A percentile compares a stretch with the other conserved stretches of the same genome.
Evolutionary conservation across 2,113 vertebrate genomes (phyloP).

Genomic region (Coreoperca whiteheadi): DNA sequence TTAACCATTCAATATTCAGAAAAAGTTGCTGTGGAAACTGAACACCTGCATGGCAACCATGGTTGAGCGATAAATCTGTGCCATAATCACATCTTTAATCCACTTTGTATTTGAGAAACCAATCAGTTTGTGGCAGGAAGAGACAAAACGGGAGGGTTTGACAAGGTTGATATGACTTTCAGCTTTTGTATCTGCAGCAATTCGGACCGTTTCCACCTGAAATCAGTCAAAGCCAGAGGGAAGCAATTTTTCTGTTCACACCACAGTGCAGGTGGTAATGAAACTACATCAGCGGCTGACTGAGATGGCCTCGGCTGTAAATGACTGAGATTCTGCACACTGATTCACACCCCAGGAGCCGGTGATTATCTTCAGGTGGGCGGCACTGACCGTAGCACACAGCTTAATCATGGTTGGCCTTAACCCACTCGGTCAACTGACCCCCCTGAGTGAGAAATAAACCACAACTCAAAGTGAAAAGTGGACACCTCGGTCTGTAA

Average conservation of each 20-base stretch:
- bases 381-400: conserved; percentile 34
- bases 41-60: background rate
- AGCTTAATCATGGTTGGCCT: conserved; percentile 51
- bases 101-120: background rate
- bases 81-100: background rate
- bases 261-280: conserved; percentile 67
- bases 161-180: conserved; percentile 3
- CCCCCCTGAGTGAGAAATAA: conserved; percentile 26
- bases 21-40: background rate
- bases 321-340: conserved; percentile 48
- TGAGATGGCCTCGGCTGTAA: conserved; percentile 35
- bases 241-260: conserved; percentile 54
- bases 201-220: conserved; percentile 27
- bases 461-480: conserved; percentile 39
- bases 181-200: conserved; percentile 4
- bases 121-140: background rate
- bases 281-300: conserved; percentile 60
- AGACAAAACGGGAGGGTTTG: background rate
- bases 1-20: background rate
- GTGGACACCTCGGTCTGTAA: conserved; percentile 39
- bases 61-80: background rate
- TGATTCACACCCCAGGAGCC: conserved; percentile 48
- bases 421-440: conserved; percentile 12
- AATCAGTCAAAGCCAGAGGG: conserved; percentile 36
- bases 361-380: conserved; percentile 62